Evolutionary conservation across 2,113 vertebrate species (phyloP), one percentile per base, ranked within the genome.

Genomic region (Hippocampus guttulatus): DNA sequence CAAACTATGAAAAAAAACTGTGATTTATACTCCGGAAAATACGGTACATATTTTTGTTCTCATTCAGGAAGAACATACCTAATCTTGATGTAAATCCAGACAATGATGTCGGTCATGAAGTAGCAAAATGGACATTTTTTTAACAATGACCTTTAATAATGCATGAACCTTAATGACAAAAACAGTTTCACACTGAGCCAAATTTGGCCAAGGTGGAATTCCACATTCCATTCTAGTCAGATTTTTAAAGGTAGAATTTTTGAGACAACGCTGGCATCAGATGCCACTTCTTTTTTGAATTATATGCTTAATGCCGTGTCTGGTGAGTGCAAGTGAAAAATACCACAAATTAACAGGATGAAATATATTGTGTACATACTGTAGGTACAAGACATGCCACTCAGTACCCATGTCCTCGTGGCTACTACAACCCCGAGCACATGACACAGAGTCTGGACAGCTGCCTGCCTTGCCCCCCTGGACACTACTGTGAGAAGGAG

Each of bases 361-460:
- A 49, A 70, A 43, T 69, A 23, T 66, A 15, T 68, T 33, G 47
- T 84, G 69, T 52, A 20, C 6, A 23, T 40, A 47, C 41, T 73
- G 25, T 78, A 98, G 96, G 94, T 69, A 97, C 95, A 38, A 93
- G 76, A 58, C 92, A 94, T 62, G 92, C 92, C 54, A 94, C 92
- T 0, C 92, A 96, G 88, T 97, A 95, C 63, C 95, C 96, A 52
- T 98, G 97, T 75, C 96, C 97, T 51, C 92, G 94, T 30, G 95
- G 97, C 43, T 98, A 98, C 90, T 98, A 95, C 80, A 98, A 97
- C 88, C 96, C 95, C 0, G 96, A 98, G 61, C 78, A 89, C 20
- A 91, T 93, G 93, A 93, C 93, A 43, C 95, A 96, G 77, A 98
- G 94, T 80, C 75, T 96, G 88, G 97, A 98, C 71, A 96, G 96